phyloP scores from a whole-genome alignment of 2,888 invertebrate species.

The Graphium colonna region DNA sequence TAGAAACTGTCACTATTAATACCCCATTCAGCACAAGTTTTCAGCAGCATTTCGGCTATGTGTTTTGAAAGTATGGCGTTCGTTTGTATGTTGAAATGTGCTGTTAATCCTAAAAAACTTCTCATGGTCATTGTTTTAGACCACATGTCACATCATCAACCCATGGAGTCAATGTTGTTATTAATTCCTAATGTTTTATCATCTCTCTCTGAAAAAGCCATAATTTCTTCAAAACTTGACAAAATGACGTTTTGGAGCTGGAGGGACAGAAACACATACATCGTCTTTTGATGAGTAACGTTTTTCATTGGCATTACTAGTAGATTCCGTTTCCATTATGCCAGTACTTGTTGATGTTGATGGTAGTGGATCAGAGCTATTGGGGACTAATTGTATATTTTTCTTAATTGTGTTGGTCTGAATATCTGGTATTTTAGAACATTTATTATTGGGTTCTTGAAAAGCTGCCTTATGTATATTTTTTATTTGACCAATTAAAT shows the following conservation, averaged over 20 bases:
- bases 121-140: constrained; percentile 33
- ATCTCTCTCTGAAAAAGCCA: constrained; percentile 27
- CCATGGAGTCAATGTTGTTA: constrained; percentile 32
- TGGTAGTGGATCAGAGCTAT: constrained; percentile 3
- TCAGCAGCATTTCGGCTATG: no score
- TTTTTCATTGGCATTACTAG: no score
- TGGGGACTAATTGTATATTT: no score
- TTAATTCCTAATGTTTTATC: constrained; percentile 30
- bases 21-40: no score
- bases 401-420: constrained; percentile 2
- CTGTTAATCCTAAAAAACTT: no score
- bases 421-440: constrained; percentile 5
- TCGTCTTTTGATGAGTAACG: no score
- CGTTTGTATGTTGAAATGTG: no score
- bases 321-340: no score
- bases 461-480: constrained; percentile 22
- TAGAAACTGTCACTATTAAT: no score
- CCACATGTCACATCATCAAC: constrained; percentile 38
- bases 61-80: no score
- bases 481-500: constrained; percentile 26
- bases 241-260: no score
- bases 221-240: constrained; percentile 26
- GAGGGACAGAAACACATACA: no score
- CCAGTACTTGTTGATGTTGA: neutral
- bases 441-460: constrained; percentile 14